These are phyloP conservation scores for Ascidia mentula DNA, from an alignment of 23 tunicate species.

Conservation along the genomic window DNA sequence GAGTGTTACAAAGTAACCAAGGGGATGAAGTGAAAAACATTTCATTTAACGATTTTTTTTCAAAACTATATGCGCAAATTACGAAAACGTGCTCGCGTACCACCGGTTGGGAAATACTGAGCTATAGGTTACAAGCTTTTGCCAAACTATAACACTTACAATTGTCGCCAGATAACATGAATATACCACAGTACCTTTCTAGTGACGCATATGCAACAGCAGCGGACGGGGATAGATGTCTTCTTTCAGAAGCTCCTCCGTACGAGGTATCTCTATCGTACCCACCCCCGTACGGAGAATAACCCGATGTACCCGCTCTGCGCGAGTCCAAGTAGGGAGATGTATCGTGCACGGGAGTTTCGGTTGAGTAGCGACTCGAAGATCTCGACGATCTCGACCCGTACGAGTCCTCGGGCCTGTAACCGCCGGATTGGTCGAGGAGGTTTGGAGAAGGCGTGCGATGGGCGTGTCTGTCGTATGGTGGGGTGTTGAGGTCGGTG, in stretches of 20 bases:
- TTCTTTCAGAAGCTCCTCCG: not conserved
- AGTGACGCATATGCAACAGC: constrained; percentile 24
- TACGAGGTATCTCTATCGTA: constrained; percentile 5
- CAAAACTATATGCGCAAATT: no score
- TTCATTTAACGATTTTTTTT: not conserved
- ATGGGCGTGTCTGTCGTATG: constrained; percentile 1
- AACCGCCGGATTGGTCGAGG: not conserved
- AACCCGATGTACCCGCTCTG: not conserved
- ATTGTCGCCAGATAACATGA: no score
- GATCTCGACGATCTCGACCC: not conserved
- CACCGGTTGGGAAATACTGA: no score
- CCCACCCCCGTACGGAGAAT: not conserved
- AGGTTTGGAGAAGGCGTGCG: constrained; percentile 19
- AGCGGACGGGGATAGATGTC: constrained; percentile 31
- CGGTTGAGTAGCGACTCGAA: constrained; percentile 19
- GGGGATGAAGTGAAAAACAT: not conserved
- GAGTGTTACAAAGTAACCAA: no score
- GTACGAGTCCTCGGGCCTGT: not conserved
- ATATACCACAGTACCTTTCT: constrained; percentile 42
- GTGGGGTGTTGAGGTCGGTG: not conserved
- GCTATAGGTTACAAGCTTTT: no score
- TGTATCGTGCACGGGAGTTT: constrained; percentile 43
- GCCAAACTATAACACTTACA: no score
- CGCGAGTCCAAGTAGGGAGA: constrained; percentile 32
- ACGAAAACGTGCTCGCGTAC: no score